Evolutionary conservation across 2,888 invertebrate genomes (phyloP).

Genomic region (Cerceris rybyensis): DNA sequence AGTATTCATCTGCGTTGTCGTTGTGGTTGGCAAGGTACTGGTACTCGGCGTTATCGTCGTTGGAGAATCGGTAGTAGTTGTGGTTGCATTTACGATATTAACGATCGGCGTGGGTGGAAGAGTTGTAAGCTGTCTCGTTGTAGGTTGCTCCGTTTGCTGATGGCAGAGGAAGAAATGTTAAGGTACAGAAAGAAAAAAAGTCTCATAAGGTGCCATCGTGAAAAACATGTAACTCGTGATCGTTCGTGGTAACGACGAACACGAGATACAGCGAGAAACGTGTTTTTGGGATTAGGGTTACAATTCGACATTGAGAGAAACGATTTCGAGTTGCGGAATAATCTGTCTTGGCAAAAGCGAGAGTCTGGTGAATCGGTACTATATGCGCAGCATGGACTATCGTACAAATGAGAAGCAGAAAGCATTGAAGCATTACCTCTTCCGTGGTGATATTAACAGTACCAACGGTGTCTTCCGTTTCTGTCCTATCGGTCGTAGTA

Average conservation of each 20-base stretch:
- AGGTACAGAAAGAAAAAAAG: not conserved
- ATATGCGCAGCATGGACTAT: conserved; percentile 58
- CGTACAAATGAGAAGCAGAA: conserved; percentile 65
- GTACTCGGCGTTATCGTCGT: conserved; percentile 44
- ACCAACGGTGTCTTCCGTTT: conserved; percentile 68
- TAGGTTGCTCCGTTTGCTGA: conserved; percentile 58
- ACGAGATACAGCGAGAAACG: no score
- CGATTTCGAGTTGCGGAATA: conserved; percentile 4
- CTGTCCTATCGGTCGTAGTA: conserved; percentile 60
- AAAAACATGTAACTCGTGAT: not conserved
- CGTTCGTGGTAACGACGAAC: not conserved
- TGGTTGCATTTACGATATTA: conserved; percentile 3
- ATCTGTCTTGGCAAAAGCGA: conserved; percentile 51
- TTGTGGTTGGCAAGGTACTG: conserved; percentile 63
- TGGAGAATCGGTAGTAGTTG: conserved; percentile 1
- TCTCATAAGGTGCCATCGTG: not conserved
- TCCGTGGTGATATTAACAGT: conserved; percentile 75
- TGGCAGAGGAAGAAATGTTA: conserved; percentile 30
- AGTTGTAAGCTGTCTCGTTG: conserved; percentile 49
- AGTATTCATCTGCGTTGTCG: conserved; percentile 58
- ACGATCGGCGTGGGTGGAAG: conserved; percentile 47
- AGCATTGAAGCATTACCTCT: conserved; percentile 80
- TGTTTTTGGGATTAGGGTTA: no score
- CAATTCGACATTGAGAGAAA: no score
- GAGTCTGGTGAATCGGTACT: conserved; percentile 45